Conservation (phyloP, 2,113 vertebrate genomes). For the Apodemus speciosus region DNA sequence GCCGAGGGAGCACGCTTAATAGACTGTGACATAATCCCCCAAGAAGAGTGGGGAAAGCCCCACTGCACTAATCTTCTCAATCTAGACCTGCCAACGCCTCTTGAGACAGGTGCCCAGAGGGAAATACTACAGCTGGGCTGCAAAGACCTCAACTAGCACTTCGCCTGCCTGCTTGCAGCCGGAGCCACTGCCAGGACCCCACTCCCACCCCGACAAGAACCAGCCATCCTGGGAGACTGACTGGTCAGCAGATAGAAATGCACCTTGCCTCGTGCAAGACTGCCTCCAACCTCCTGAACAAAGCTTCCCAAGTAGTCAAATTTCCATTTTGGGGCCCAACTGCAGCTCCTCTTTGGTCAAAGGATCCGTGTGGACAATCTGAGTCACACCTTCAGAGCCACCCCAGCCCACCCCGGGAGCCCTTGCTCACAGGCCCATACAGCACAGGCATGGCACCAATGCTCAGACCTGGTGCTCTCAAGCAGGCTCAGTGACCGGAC, state of each 20-base stretch:
- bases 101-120: constrained; percentile 7
- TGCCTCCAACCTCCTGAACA: not conserved
- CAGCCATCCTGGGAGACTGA: not conserved
- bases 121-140: not conserved
- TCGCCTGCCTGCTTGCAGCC: not conserved
- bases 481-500: not conserved
- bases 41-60: constrained; percentile 63
- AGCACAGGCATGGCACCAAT: not conserved
- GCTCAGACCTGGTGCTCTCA: not conserved
- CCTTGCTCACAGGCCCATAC: not conserved
- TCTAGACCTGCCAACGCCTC: constrained; percentile 59
- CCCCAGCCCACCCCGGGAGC: too few relatives aligned
- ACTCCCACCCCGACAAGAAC: not conserved
- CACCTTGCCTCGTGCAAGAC: not conserved
- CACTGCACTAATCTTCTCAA: constrained; percentile 52
- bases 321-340: not conserved
- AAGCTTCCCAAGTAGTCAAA: not conserved
- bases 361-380: not conserved
- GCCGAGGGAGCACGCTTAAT: constrained; percentile 54
- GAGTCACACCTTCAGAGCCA: not conserved
- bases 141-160: not conserved
- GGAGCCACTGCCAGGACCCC: rapidly evolving
- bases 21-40: constrained; percentile 72
- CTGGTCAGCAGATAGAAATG: not conserved
- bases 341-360: not conserved